A percentile compares a stretch with the other conserved stretches of the same genome.
Conservation (phyloP, 2,113 vertebrate species). For the Aythya baeri region DNA sequence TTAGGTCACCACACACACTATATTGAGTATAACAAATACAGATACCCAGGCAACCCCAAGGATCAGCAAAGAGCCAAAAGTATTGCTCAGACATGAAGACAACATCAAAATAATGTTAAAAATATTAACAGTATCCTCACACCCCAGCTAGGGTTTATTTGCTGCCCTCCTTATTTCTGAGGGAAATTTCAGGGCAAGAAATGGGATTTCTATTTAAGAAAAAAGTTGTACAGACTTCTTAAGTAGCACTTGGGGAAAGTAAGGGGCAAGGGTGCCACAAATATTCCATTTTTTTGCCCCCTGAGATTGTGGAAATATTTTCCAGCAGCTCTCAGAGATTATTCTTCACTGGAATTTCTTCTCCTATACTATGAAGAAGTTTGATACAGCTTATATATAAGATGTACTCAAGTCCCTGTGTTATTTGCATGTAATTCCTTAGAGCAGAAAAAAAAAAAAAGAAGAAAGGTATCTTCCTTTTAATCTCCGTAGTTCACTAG, state of each 20-base stretch:
- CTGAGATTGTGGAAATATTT: background rate
- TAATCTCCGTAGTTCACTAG: background rate
- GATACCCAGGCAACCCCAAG: background rate
- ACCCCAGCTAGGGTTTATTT: accelerated
- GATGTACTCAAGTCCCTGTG: background rate
- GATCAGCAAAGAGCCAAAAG: background rate
- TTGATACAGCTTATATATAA: background rate
- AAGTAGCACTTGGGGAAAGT: background rate
- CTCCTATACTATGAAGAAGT: background rate
- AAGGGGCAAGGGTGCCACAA: background rate
- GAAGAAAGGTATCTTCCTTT: background rate
- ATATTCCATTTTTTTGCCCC: background rate
- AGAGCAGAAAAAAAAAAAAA: accelerated
- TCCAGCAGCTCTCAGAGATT: background rate
- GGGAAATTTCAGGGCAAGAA: background rate
- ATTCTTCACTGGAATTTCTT: background rate
- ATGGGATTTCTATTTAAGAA: background rate
- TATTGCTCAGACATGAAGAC: background rate
- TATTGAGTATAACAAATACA: background rate
- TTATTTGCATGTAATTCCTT: background rate
- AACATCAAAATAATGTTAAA: background rate
- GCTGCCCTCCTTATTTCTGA: background rate
- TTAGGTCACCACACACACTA: background rate
- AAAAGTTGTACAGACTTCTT: background rate
- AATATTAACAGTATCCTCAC: background rate